Conservation (phyloP, 2,797 vertebrate species). For the Ctenopoma multispine region DNA sequence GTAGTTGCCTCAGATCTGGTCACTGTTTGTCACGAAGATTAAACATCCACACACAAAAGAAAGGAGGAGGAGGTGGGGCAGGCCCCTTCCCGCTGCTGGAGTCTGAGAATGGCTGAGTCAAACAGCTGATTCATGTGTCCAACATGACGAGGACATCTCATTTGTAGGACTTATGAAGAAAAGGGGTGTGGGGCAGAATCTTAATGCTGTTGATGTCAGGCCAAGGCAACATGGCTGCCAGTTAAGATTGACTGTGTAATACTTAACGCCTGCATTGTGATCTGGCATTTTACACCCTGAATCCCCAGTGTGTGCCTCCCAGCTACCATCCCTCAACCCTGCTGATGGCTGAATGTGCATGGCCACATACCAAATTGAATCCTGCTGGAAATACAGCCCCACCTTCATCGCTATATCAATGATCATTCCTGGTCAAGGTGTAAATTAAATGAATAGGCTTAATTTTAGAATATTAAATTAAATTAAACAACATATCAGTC, state of each 20-base stretch:
- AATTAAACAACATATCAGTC: not conserved
- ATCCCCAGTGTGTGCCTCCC: constrained; percentile 24
- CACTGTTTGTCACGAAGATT: constrained; percentile 75
- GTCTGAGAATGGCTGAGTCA: constrained; percentile 54
- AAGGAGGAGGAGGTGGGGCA: constrained; percentile 21
- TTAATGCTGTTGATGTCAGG: constrained; percentile 64
- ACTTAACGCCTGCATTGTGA: constrained; percentile 32
- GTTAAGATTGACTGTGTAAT: constrained; percentile 33
- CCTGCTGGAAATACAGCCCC: constrained; percentile 36
- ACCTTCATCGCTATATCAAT: constrained; percentile 21
- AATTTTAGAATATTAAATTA: not conserved
- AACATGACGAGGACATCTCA: constrained; percentile 52
- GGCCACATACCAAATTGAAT: constrained; percentile 52
- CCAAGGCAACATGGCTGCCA: constrained; percentile 58
- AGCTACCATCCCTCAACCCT: constrained; percentile 23
- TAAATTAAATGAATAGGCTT: constrained; percentile 16
- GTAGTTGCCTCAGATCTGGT: constrained; percentile 84
- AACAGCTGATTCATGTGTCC: constrained; percentile 78
- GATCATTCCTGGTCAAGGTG: constrained; percentile 1
- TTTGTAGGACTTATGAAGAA: constrained; percentile 47
- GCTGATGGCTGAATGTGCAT: constrained; percentile 33
- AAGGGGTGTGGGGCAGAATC: constrained; percentile 54
- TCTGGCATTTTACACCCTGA: constrained; percentile 57
- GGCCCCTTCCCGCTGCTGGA: constrained; percentile 29
- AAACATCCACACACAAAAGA: constrained; percentile 69